These are phyloP conservation scores for Galaxea fascicularis DNA, from an alignment of 92 coral and sea anemone species.

Conservation along the genomic window DNA sequence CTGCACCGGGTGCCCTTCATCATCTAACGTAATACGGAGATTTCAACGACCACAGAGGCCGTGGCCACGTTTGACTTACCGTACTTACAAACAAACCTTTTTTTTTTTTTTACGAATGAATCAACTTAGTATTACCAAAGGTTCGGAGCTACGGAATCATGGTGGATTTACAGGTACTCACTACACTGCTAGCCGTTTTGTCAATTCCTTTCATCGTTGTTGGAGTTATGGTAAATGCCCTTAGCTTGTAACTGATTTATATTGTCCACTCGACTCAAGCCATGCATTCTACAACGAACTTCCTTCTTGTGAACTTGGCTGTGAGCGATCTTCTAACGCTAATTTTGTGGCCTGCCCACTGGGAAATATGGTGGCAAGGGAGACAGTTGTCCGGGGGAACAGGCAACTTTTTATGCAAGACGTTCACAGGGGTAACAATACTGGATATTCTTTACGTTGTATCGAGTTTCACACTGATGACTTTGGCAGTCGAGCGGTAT, in stretches of 20 bases:
- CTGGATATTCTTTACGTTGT: background rate
- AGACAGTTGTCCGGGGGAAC: background rate
- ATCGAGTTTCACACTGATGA: background rate
- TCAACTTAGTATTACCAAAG: no score
- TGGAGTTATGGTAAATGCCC: background rate
- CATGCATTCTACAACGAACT: constrained; percentile 1
- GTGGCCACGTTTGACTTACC: no score
- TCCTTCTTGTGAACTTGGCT: background rate
- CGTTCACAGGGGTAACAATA: background rate
- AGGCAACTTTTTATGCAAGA: background rate
- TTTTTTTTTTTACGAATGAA: no score
- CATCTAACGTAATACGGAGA: no score
- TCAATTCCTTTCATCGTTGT: background rate
- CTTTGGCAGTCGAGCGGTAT: constrained; percentile 15
- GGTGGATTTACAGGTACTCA: background rate
- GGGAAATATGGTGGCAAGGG: background rate
- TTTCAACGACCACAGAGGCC: no score
- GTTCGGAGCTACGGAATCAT: background rate
- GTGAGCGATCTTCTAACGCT: background rate
- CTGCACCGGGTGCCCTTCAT: no score
- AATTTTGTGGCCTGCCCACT: background rate
- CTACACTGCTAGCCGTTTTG: background rate
- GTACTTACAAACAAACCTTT: no score
- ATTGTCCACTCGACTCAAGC: background rate
- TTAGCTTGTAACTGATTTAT: background rate